A percentile compares a stretch with the other conserved stretches of the same genome.
These are phyloP conservation scores for Dendrolimus kikuchii DNA, from an alignment of 1,140 invertebrate species.

Conservation along the genomic window DNA sequence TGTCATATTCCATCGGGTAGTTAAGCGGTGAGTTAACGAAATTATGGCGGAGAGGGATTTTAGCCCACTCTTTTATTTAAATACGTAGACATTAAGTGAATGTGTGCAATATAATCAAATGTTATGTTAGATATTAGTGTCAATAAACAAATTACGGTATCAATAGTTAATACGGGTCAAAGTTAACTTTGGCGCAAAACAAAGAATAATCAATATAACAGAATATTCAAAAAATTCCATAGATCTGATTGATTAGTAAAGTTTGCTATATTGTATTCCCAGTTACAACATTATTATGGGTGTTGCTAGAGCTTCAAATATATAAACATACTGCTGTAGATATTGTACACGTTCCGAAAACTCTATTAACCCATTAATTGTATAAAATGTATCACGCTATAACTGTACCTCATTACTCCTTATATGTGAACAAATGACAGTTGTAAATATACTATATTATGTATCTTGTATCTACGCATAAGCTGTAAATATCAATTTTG, in stretches of 20 bases:
- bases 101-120: slow-evolving; percentile 65
- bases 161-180: too few relatives aligned
- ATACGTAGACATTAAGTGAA: slow-evolving; percentile 49
- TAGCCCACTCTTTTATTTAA: slow-evolving; percentile 57
- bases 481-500: slow-evolving; percentile 61
- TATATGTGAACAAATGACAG: slow-evolving; percentile 18
- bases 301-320: slow-evolving; percentile 33
- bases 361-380: slow-evolving; percentile 18
- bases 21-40: slow-evolving; percentile 65
- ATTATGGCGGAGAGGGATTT: slow-evolving; percentile 69
- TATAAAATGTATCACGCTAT: slow-evolving; percentile 28
- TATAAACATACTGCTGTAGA: slow-evolving; percentile 27
- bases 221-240: too few relatives aligned
- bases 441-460: slow-evolving; percentile 43
- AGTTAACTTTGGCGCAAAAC: too few relatives aligned
- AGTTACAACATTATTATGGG: slow-evolving; percentile 16
- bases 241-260: too few relatives aligned
- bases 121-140: slow-evolving; percentile 53
- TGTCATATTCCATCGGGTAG: slow-evolving; percentile 66
- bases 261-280: too few relatives aligned
- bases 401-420: slow-evolving; percentile 27
- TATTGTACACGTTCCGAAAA: slow-evolving; percentile 38
- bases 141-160: slow-evolving; percentile 22
- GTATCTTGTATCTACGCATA: slow-evolving; percentile 33
- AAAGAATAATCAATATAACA: too few relatives aligned